Conservation (phyloP, 1,140 invertebrate genomes). For the Zaprionus vittiger region DNA sequence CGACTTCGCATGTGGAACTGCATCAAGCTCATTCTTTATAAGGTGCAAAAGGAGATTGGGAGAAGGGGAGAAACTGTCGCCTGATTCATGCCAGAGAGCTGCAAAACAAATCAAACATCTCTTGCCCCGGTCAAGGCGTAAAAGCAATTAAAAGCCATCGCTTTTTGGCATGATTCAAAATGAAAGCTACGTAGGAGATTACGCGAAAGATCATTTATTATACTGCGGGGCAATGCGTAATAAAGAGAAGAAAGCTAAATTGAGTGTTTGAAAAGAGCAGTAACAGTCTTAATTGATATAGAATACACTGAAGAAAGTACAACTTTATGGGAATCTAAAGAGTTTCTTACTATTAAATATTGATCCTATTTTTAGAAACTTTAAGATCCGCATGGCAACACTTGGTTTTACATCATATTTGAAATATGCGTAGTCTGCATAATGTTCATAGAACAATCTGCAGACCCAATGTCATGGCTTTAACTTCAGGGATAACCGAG, state of each 20-base stretch:
- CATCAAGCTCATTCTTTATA: slow-evolving; percentile 48
- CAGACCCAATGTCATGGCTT: too few species aligned
- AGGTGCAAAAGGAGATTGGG: background rate
- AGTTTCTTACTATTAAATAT: too few species aligned
- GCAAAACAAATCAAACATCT: background rate
- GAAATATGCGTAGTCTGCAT: too few species aligned
- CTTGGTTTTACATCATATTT: too few species aligned
- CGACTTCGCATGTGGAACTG: slow-evolving; percentile 28
- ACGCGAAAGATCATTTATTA: background rate
- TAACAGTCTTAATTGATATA: too few species aligned
- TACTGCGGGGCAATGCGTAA: background rate
- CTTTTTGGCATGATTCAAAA: slow-evolving; percentile 36
- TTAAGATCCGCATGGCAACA: too few species aligned
- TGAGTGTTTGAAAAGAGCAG: too few species aligned
- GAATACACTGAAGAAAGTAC: too few species aligned
- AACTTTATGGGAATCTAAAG: too few species aligned
- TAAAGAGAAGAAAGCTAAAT: too few species aligned
- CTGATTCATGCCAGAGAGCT: slow-evolving; percentile 37
- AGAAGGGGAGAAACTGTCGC: slow-evolving; percentile 1
- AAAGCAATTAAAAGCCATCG: slow-evolving; percentile 44
- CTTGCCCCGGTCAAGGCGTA: slow-evolving; percentile 15
- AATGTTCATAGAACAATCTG: too few species aligned
- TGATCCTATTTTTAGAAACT: too few species aligned
- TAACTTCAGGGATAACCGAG: background rate
- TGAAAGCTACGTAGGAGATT: background rate